Evolutionary conservation across 2,797 vertebrate genomes (phyloP).

Genomic region (Crocidura indochinensis): DNA sequence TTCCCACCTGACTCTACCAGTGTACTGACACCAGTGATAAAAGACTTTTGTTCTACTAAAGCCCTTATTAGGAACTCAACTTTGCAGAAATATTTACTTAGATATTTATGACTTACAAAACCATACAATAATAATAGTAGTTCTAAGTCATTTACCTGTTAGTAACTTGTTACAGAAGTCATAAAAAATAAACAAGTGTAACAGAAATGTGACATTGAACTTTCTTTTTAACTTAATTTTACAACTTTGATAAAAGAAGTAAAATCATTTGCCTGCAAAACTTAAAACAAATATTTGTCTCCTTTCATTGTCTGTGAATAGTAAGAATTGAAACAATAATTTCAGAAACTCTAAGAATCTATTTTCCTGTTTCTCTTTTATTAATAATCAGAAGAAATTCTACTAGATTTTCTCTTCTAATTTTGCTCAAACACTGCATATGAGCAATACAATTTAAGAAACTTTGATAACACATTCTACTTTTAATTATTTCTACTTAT

Average conservation of each 20-base stretch:
- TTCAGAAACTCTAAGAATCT: neutral
- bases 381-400: neutral
- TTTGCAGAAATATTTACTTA: neutral
- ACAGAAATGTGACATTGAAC: neutral
- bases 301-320: neutral
- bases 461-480: neutral
- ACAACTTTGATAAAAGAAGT: neutral
- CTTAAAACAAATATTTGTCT: neutral
- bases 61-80: neutral
- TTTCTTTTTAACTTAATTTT: neutral
- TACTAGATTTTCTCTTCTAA: neutral
- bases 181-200: neutral
- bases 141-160: neutral
- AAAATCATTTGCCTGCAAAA: neutral
- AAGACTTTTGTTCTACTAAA: neutral
- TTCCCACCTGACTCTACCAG: too few relatives aligned
- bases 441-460: neutral
- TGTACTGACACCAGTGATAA: too few relatives aligned
- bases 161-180: neutral
- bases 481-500: neutral
- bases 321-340: neutral
- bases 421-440: neutral
- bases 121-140: neutral
- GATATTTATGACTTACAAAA: slow-evolving; percentile 7
- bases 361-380: neutral